Conservation (phyloP, 2,888 invertebrate genomes). For the Augochlorella aurata region DNA sequence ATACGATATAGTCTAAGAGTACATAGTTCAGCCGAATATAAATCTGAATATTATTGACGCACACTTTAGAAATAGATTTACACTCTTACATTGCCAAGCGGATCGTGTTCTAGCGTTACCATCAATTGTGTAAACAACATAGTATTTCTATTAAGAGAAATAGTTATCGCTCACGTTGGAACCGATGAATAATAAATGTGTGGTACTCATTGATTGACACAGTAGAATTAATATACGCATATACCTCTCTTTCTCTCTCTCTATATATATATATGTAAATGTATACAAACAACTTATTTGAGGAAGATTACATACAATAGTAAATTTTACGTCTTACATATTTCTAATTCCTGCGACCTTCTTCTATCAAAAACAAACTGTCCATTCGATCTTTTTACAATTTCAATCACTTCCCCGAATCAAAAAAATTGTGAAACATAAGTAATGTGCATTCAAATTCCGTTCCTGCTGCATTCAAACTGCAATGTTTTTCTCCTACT, state of each 20-base stretch:
- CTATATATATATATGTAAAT: conserved; percentile 19
- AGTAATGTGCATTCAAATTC: conserved; percentile 15
- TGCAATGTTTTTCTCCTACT: conserved; percentile 44
- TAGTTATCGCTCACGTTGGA: neutral
- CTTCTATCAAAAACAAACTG: conserved; percentile 8
- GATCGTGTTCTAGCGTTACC: neutral
- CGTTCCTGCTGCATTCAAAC: conserved; percentile 38
- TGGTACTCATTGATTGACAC: conserved; percentile 6
- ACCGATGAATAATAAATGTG: neutral
- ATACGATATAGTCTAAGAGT: neutral
- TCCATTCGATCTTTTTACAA: conserved; percentile 21
- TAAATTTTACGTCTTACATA: conserved; percentile 21
- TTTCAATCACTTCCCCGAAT: neutral
- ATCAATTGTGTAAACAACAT: neutral
- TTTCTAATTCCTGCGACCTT: conserved; percentile 17
- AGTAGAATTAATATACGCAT: conserved; percentile 26
- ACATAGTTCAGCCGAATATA: neutral
- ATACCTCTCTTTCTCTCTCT: conserved; percentile 3
- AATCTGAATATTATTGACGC: neutral
- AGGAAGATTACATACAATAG: conserved; percentile 30
- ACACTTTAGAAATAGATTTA: neutral
- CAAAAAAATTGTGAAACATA: conserved; percentile 6
- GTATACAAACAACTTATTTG: conserved; percentile 37
- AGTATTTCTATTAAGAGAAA: neutral
- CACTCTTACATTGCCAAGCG: neutral